These are phyloP conservation scores for Lepeophtheirus nordmannii DNA, from an alignment of 2,888 invertebrate genomes.

Conservation along the genomic window DNA sequence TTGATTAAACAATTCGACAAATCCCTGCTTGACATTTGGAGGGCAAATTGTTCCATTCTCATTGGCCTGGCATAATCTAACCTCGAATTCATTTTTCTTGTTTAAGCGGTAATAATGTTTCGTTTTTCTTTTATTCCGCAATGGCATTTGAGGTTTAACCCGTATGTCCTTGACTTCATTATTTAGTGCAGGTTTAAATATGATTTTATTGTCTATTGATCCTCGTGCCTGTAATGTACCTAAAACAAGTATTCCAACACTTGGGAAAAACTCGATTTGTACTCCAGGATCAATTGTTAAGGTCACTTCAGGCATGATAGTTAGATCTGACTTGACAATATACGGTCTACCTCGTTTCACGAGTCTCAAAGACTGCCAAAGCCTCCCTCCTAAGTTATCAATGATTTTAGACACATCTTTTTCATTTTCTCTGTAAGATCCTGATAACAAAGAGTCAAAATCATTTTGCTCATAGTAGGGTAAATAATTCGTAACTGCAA, in stretches of 20 bases:
- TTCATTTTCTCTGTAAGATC: constrained; percentile 36
- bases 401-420: constrained; percentile 26
- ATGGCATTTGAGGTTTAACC: constrained; percentile 5
- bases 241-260: constrained; percentile 84
- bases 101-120: not conserved
- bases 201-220: constrained; percentile 31
- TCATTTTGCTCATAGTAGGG: constrained; percentile 68
- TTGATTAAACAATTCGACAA: constrained; percentile 81
- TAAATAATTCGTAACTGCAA: constrained; percentile 73
- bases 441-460: constrained; percentile 39
- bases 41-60: constrained; percentile 18
- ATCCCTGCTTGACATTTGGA: constrained; percentile 43
- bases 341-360: constrained; percentile 44
- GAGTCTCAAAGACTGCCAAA: constrained; percentile 49
- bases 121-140: constrained; percentile 11
- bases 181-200: constrained; percentile 29
- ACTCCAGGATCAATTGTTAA: constrained; percentile 75
- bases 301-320: constrained; percentile 84
- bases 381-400: constrained; percentile 58
- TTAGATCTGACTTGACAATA: constrained; percentile 69
- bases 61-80: constrained; percentile 28
- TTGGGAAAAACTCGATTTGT: constrained; percentile 79
- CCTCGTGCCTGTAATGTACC: constrained; percentile 76
- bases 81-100: constrained; percentile 24
- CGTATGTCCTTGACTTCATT: constrained; percentile 3